phyloP scores from a whole-genome alignment of 2,888 invertebrate species.

The Cinara cedri region DNA sequence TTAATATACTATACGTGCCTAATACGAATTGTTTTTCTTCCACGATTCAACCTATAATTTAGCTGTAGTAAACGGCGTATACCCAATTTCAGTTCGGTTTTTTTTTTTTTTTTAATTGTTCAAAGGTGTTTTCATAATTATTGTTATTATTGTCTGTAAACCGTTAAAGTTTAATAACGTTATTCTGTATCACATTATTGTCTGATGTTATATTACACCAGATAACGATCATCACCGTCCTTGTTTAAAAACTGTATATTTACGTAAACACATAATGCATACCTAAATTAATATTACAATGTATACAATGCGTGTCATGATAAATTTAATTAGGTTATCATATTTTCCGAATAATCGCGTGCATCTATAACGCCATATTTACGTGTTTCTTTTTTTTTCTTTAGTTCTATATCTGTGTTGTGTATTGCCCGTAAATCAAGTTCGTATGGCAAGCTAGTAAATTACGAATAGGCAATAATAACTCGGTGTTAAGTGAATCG shows the following conservation, averaged over 20 bases:
- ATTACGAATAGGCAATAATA: no score
- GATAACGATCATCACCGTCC: background rate
- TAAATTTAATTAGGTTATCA: background rate
- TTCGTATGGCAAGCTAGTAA: no score
- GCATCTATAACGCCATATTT: background rate
- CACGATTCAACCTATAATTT: no score
- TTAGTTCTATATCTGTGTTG: background rate
- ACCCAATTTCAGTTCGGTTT: no score
- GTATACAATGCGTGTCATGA: background rate
- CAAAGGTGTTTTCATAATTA: no score
- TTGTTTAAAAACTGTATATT: background rate
- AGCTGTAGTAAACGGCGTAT: no score
- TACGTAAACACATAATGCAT: background rate
- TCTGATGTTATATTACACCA: no score
- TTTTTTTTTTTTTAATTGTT: background rate
- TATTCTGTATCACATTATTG: background rate
- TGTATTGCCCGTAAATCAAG: background rate
- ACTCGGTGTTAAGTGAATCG: no score
- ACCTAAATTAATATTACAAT: background rate
- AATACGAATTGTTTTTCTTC: no score
- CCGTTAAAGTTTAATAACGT: background rate
- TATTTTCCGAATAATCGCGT: slow-evolving; percentile 1
- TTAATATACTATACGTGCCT: no score
- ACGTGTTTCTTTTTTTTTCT: background rate
- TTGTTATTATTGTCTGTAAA: background rate